Evolutionary conservation across 2,797 vertebrate species (phyloP).

Genomic region (Spheniscus humboldti): DNA sequence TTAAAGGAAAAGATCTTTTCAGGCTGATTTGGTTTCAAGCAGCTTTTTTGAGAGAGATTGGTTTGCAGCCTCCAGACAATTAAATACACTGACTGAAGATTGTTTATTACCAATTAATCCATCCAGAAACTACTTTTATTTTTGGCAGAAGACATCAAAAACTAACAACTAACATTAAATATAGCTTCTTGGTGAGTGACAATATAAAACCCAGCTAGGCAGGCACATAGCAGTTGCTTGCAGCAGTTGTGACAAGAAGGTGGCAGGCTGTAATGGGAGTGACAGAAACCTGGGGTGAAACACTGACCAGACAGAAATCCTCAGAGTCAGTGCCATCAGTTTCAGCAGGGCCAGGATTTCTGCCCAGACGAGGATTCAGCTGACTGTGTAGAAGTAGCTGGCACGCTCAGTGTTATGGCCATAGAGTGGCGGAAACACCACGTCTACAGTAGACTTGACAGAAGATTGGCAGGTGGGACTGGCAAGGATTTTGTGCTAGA

Average conservation of each 20-base stretch:
- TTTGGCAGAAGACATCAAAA: slow-evolving; percentile 36
- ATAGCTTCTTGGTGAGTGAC: neutral
- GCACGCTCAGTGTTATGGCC: neutral
- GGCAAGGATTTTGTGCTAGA: neutral
- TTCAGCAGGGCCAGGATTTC: neutral
- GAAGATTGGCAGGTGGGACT: neutral
- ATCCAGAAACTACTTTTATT: slow-evolving; percentile 32
- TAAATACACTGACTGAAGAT: slow-evolving; percentile 65
- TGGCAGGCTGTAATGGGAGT: neutral
- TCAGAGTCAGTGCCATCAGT: neutral
- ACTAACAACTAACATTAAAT: neutral
- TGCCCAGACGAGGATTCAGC: neutral
- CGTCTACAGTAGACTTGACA: neutral
- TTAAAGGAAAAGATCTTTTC: slow-evolving; percentile 55
- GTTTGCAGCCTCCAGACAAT: slow-evolving; percentile 60
- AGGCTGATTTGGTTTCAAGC: slow-evolving; percentile 50
- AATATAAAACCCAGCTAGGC: neutral
- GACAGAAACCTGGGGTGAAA: neutral
- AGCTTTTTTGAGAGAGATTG: slow-evolving; percentile 51
- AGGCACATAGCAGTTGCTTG: neutral
- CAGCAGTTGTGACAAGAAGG: neutral
- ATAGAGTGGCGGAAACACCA: neutral
- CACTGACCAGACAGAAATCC: neutral
- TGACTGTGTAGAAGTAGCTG: neutral
- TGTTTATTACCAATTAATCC: slow-evolving; percentile 69